A percentile compares a stretch with the other conserved stretches of the same genome.
These are phyloP conservation scores for Oxyruncus cristatus DNA, from an alignment of 2,113 vertebrate species.

Conservation along the genomic window DNA sequence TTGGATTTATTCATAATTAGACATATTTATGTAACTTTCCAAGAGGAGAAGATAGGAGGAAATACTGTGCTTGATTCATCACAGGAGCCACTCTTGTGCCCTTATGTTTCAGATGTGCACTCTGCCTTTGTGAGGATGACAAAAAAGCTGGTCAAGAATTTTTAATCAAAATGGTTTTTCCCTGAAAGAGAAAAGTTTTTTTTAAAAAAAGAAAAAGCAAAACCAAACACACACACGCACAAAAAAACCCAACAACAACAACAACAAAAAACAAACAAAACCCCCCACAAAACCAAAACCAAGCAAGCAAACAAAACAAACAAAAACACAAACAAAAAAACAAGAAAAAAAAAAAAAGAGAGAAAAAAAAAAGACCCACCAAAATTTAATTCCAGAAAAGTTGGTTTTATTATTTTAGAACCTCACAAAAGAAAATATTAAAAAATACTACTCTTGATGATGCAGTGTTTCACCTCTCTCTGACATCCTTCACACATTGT, in stretches of 20 bases:
- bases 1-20: neutral
- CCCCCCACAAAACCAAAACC: too few relatives aligned
- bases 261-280: too few relatives aligned
- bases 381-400: neutral
- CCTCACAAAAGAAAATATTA: neutral
- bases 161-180: neutral
- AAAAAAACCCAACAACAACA: too few relatives aligned
- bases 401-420: neutral
- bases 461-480: neutral
- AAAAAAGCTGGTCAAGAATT: neutral
- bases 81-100: neutral
- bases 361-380: too few relatives aligned
- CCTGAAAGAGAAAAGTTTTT: neutral
- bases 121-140: neutral
- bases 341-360: neutral
- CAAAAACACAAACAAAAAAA: too few relatives aligned
- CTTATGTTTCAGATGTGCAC: fast-evolving
- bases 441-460: neutral
- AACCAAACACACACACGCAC: too few relatives aligned
- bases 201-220: neutral
- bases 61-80: neutral
- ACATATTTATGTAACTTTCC: neutral
- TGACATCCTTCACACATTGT: neutral
- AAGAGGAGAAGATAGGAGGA: neutral
- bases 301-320: too few relatives aligned